Evolutionary conservation across 2,888 invertebrate genomes (phyloP).

Genomic region (Polia nebulosa): DNA sequence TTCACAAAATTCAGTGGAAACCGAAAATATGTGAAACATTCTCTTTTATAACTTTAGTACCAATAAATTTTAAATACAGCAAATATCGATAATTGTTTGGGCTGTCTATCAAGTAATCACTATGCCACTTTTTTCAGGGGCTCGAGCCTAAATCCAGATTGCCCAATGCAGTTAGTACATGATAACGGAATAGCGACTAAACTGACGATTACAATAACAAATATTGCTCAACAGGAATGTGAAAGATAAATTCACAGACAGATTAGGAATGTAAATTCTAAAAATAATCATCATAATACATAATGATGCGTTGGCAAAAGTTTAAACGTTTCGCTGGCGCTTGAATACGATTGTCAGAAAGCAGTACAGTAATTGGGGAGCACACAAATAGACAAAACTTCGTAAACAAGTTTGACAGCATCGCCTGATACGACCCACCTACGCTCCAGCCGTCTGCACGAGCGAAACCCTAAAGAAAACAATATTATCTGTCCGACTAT

Average conservation of each 20-base stretch:
- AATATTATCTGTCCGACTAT: constrained; percentile 66
- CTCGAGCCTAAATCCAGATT: constrained; percentile 31
- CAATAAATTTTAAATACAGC: constrained; percentile 44
- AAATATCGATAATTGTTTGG: constrained; percentile 14
- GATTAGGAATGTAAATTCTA: constrained; percentile 55
- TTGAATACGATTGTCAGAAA: constrained; percentile 75
- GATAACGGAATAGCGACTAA: background rate
- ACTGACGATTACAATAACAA: constrained; percentile 14
- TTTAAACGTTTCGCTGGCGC: constrained; percentile 74
- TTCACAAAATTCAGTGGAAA: constrained; percentile 10
- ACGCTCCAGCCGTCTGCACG: constrained; percentile 71
- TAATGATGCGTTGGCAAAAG: constrained; percentile 69
- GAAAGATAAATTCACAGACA: constrained; percentile 39
- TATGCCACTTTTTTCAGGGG: constrained; percentile 23
- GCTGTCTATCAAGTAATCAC: constrained; percentile 23
- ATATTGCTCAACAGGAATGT: constrained; percentile 11
- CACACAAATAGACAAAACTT: constrained; percentile 81
- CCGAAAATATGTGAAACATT: constrained; percentile 27
- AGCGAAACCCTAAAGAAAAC: constrained; percentile 75
- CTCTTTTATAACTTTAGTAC: constrained; percentile 23
- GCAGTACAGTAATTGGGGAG: constrained; percentile 75
- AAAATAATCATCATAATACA: constrained; percentile 59
- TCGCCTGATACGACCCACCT: constrained; percentile 79
- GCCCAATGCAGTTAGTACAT: background rate
- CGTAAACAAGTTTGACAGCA: constrained; percentile 87